Conservation (phyloP, 2,797 vertebrate species). For the Rhinophrynus dorsalis region DNA sequence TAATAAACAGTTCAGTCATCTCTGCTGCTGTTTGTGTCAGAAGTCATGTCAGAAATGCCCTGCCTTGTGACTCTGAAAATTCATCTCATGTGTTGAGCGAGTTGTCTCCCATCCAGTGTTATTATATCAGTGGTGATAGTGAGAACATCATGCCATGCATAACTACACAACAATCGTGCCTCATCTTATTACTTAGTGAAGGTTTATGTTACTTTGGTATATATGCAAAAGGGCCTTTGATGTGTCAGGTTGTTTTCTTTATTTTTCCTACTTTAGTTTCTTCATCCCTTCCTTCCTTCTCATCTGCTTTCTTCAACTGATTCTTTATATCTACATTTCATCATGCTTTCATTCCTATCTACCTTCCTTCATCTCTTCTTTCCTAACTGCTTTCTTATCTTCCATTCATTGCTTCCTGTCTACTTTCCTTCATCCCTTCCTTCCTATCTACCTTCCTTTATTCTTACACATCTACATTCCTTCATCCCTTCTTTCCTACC, state of each 20-base stretch:
- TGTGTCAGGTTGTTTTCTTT: background rate
- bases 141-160: background rate
- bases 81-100: constrained; percentile 7
- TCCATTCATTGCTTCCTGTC: too few species aligned
- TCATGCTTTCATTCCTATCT: too few species aligned
- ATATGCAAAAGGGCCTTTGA: too few species aligned
- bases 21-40: constrained; percentile 1
- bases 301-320: background rate
- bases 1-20: background rate
- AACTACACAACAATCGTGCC: too few species aligned
- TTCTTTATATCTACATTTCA: background rate
- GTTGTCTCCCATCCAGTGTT: background rate
- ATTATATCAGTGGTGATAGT: background rate
- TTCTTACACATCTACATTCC: too few species aligned
- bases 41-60: background rate
- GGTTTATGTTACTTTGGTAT: too few species aligned
- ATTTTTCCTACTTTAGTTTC: background rate
- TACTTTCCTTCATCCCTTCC: too few species aligned
- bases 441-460: too few species aligned
- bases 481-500: too few species aligned
- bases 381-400: too few species aligned
- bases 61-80: constrained; percentile 1
- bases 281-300: background rate
- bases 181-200: too few species aligned
- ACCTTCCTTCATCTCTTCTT: too few species aligned